Base-by-base conservation (phyloP, 2,113 vertebrate genomes). In the Xenopus borealis region DNA sequence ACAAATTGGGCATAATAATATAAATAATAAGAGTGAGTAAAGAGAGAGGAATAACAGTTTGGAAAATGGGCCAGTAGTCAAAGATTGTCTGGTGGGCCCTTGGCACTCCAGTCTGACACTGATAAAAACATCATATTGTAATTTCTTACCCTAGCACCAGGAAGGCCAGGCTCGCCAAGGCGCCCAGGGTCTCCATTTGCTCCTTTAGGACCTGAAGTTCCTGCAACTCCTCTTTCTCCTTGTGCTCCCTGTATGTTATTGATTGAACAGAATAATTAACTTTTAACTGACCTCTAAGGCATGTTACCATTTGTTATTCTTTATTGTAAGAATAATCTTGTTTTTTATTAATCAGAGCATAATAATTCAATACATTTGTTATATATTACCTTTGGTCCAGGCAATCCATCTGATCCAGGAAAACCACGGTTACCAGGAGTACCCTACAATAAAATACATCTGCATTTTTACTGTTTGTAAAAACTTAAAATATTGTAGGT, bases 371-470 rank as follows among this genome's bases (percentile, higher is more conserved):
- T n/a, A n/a, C n/a, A n/a, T n/a, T n/a, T 33, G 33, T 40, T 40
- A 50, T 9, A n/a, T 52, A 79, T 83, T 85, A 98, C 97, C 93
- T 98, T 99, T 6, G 94, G 95, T 83, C 97, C 97, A 71, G 94
- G 94, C 78, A 99, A 88, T 40, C 97, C 97, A 87, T 99, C 97
- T 80, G 96, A 96, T 79, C 97, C 97, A 69, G 97, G 97, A 83
- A 98, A 99, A 45, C 97, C 97, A 85, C 96, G 92, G 84, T 98
- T 99, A 59, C 97, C 97, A 64, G 97, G 95, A 88, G 93, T 58
- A 80, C 97, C 97, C 97, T 99, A 63, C 77, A 79, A 66, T 44
- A 78, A 14, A 66, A 55, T n/a, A n/a, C 13, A 55, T 50, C 18
- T 4, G 6, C 33, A 40, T 40, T 40, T 40, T 40, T 40, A 40